Conservation (phyloP, 2,888 invertebrate species). For the Oegoconia quadripuncta region DNA sequence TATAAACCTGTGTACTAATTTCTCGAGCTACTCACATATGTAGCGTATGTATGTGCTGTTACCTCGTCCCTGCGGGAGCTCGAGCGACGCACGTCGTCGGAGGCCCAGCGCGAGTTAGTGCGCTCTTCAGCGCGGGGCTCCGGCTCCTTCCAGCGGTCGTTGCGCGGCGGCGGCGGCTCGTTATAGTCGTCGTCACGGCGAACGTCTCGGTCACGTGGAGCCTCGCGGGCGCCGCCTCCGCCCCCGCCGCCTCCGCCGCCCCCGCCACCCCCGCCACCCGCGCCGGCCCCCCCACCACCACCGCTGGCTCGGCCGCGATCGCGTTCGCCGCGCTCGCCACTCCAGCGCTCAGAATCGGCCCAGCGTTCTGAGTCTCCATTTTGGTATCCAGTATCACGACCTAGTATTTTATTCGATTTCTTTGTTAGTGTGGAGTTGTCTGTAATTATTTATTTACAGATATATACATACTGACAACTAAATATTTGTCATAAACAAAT, state of each 20-base stretch:
- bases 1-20: too few species aligned
- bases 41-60: too few species aligned
- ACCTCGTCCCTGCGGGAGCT: conserved; percentile 68
- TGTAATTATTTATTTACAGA: too few species aligned
- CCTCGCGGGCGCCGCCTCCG: conserved; percentile 41
- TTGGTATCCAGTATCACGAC: conserved; percentile 71
- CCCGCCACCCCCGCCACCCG: conserved; percentile 39
- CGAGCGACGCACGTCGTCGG: conserved; percentile 69
- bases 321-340: conserved; percentile 44
- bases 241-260: conserved; percentile 47
- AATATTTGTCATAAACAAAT: too few species aligned
- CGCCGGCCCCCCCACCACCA: conserved; percentile 27
- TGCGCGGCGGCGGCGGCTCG: conserved; percentile 71
- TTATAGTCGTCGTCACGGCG: conserved; percentile 49
- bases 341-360: conserved; percentile 42
- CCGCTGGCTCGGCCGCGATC: conserved; percentile 42
- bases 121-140: conserved; percentile 66
- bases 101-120: conserved; percentile 60
- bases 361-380: conserved; percentile 75
- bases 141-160: conserved; percentile 82
- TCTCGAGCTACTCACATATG: too few species aligned
- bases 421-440: too few species aligned
- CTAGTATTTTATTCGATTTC: conserved; percentile 28
- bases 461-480: background rate
- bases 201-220: conserved; percentile 40